phyloP scores from a whole-genome alignment of 2,113 vertebrate species.

The Ovibos moschatus region DNA sequence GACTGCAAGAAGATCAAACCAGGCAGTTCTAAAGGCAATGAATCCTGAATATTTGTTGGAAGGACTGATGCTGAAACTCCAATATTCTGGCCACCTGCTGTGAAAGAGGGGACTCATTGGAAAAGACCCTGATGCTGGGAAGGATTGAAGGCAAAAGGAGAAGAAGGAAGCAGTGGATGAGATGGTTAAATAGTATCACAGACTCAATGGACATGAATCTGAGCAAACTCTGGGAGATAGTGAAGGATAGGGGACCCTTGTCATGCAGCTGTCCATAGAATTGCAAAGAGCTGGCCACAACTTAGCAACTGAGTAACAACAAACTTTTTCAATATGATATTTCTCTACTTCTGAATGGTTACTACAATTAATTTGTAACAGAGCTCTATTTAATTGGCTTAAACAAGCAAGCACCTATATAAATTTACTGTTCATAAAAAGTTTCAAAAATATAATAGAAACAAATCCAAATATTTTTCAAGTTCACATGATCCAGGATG shows the following conservation, averaged over 20 bases:
- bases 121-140: not conserved
- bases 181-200: not conserved
- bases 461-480: not conserved
- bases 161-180: not conserved
- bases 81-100: not conserved
- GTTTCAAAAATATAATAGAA: not conserved
- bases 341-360: not conserved
- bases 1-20: not conserved
- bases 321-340: not conserved
- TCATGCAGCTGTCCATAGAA: fast-evolving
- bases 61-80: not conserved
- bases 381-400: not conserved
- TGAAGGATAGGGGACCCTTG: not conserved
- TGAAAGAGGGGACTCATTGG: not conserved
- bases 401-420: not conserved
- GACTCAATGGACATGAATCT: not conserved
- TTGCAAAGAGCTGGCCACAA: not conserved
- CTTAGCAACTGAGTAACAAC: not conserved
- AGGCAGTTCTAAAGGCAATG: not conserved
- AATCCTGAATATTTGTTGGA: not conserved
- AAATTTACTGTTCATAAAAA: not conserved
- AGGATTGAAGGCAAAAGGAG: not conserved
- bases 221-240: not conserved
- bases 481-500: not conserved
- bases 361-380: not conserved